Percentiles rank a stretch among this genome's conserved stretches.
phyloP scores from a whole-genome alignment of 2,888 invertebrate species.

The Drosophila sordidula region DNA sequence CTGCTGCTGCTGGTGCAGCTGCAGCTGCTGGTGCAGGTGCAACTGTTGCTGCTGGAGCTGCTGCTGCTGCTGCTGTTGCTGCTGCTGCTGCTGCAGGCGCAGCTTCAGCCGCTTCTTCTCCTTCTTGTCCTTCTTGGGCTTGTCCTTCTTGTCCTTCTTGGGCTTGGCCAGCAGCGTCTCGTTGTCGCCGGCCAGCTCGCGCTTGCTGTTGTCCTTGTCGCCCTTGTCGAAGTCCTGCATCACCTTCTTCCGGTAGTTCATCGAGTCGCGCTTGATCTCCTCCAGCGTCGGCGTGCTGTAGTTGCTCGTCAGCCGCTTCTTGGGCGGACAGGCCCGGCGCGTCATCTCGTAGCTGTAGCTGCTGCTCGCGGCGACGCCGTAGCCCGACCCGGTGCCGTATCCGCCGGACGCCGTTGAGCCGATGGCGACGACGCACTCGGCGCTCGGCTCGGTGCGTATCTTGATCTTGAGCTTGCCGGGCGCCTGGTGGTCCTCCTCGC shows the following conservation, averaged over 20 bases:
- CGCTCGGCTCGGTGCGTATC: conserved; percentile 84
- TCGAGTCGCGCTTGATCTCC: conserved; percentile 92
- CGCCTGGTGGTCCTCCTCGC: conserved; percentile 84
- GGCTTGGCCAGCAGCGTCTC: conserved; percentile 50
- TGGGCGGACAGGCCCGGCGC: conserved; percentile 90
- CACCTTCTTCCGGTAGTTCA: conserved; percentile 93
- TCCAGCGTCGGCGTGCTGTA: conserved; percentile 90
- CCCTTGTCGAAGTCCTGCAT: conserved; percentile 93
- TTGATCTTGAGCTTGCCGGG: conserved; percentile 90
- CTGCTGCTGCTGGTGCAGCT: conserved; percentile 79
- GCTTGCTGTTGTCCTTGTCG: conserved; percentile 82
- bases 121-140: conserved; percentile 86
- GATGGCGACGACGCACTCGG: neutral
- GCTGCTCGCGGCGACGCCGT: conserved; percentile 19
- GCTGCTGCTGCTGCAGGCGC: conserved; percentile 82
- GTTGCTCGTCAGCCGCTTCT: conserved; percentile 88
- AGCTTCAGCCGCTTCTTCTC: conserved; percentile 86
- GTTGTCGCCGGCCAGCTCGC: conserved; percentile 44
- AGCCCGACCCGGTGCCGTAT: too few species aligned
- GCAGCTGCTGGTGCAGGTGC: conserved; percentile 77
- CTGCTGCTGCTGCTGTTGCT: conserved; percentile 77
- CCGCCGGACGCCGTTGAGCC: too few species aligned
- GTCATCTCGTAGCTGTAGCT: conserved; percentile 82
- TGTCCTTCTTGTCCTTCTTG: conserved; percentile 82
- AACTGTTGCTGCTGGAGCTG: conserved; percentile 54